These are phyloP conservation scores for Hypercompe scribonia DNA, from an alignment of 2,888 invertebrate species.

Conservation along the genomic window DNA sequence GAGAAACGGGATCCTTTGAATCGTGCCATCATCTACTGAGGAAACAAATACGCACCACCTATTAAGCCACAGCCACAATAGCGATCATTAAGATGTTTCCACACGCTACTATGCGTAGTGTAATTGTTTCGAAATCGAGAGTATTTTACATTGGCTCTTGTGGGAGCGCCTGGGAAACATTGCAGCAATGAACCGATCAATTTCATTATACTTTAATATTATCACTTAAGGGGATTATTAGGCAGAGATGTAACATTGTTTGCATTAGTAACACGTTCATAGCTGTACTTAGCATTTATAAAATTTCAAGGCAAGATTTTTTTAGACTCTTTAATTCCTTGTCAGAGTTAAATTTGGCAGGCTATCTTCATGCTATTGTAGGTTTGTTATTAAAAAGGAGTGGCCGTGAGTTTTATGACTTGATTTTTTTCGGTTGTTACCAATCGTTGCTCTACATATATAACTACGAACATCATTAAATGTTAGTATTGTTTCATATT, in stretches of 20 bases:
- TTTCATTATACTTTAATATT: conserved; percentile 44
- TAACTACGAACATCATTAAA: neutral
- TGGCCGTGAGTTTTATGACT: neutral
- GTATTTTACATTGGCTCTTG: conserved; percentile 60
- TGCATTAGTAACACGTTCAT: neutral
- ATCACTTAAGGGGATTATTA: neutral
- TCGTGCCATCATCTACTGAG: conserved; percentile 71
- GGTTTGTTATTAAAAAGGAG: neutral
- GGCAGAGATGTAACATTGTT: neutral
- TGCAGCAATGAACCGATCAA: conserved; percentile 50
- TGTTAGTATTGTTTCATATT: neutral
- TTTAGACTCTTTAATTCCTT: neutral
- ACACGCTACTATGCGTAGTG: conserved; percentile 76
- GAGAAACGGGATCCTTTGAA: conserved; percentile 81
- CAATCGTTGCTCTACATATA: neutral
- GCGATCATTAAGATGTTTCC: conserved; percentile 81
- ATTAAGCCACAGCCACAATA: conserved; percentile 71
- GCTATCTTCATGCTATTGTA: neutral
- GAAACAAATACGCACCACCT: conserved; percentile 73
- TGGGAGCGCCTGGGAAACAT: conserved; percentile 49
- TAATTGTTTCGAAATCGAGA: conserved; percentile 84
- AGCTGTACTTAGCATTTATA: neutral
- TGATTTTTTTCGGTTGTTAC: neutral
- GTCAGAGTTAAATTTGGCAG: neutral
- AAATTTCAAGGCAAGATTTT: neutral